These are phyloP conservation scores for Acholoe squamosa DNA, from an alignment of 2,888 invertebrate genomes.

Conservation along the genomic window DNA sequence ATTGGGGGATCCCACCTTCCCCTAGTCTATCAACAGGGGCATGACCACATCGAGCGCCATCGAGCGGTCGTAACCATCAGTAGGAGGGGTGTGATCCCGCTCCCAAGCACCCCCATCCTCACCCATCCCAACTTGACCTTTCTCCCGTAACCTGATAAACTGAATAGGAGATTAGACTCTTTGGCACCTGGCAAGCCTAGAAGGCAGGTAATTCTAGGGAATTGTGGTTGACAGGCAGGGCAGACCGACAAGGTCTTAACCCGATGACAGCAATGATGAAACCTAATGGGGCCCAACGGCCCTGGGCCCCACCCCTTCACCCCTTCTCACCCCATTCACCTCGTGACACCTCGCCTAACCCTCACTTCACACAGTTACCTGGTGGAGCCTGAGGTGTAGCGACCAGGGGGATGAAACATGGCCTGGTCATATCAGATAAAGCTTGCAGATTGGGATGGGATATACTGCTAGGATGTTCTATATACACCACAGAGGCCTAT, in stretches of 20 bases:
- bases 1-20: too few species aligned
- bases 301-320: background rate
- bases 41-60: too few species aligned
- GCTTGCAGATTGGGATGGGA: too few species aligned
- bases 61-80: too few species aligned
- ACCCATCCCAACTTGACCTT: background rate
- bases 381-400: too few species aligned
- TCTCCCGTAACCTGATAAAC: background rate
- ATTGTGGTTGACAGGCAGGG: background rate
- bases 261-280: background rate
- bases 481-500: too few species aligned
- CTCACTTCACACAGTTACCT: background rate
- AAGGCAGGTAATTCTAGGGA: background rate
- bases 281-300: background rate
- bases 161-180: background rate
- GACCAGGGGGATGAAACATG: too few species aligned
- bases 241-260: background rate
- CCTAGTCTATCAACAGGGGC: too few species aligned
- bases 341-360: background rate
- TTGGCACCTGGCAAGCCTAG: background rate
- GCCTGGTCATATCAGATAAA: too few species aligned
- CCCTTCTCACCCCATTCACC: background rate
- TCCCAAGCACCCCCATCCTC: too few species aligned
- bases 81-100: too few species aligned
- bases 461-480: too few species aligned